These are phyloP conservation scores for Ypsolopha sequella DNA, from an alignment of 2,888 invertebrate genomes.

Conservation along the genomic window DNA sequence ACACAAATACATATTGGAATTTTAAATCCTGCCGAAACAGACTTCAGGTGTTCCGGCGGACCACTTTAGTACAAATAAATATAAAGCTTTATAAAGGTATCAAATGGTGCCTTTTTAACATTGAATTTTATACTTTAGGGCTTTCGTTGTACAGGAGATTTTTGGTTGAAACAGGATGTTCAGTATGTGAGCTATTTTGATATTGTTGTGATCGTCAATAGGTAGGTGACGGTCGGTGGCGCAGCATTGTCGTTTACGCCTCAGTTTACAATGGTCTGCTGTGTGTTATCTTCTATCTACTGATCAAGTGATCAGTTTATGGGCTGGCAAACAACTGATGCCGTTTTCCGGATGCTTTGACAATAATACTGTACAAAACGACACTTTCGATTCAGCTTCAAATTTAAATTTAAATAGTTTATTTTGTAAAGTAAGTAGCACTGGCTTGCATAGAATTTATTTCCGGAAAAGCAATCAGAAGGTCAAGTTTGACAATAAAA, in stretches of 20 bases:
- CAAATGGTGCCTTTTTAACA: neutral
- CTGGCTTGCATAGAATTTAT: no score
- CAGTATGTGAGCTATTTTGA: neutral
- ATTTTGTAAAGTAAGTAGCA: no score
- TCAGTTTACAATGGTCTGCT: neutral
- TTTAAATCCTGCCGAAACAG: conserved; percentile 28
- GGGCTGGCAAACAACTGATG: neutral
- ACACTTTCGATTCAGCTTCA: neutral
- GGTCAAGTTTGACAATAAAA: no score
- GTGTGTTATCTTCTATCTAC: neutral
- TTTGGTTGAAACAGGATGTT: conserved; percentile 13
- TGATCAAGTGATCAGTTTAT: conserved; percentile 1
- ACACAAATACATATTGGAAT: conserved; percentile 45
- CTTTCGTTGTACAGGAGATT: conserved; percentile 19
- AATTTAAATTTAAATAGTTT: no score
- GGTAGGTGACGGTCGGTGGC: neutral
- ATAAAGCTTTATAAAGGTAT: neutral
- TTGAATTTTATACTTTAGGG: neutral
- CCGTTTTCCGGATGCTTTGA: conserved; percentile 2
- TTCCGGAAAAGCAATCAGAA: no score
- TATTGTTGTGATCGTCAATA: conserved; percentile 4
- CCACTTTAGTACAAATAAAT: conserved; percentile 9
- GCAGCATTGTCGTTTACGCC: conserved; percentile 1
- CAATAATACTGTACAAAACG: neutral
- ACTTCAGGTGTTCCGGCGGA: conserved; percentile 16